These are phyloP conservation scores for Megalopta genalis DNA, from an alignment of 1,140 invertebrate genomes.

Conservation along the genomic window DNA sequence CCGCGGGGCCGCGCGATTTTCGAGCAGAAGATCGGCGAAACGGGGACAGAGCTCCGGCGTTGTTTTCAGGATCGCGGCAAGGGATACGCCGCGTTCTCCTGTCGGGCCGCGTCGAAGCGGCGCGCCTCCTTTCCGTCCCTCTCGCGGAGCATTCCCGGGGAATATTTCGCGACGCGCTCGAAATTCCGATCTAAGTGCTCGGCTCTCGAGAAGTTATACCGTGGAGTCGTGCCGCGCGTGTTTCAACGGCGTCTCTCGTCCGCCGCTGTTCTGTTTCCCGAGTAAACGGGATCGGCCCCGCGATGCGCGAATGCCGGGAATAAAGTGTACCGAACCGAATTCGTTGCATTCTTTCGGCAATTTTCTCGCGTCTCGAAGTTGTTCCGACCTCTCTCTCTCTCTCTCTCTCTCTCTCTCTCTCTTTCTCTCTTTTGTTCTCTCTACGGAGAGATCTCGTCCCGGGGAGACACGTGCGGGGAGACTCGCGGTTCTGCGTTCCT, in stretches of 20 bases:
- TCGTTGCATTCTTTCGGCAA: neutral
- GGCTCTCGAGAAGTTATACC: neutral
- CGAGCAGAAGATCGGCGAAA: too few species aligned
- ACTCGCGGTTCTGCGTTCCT: too few species aligned
- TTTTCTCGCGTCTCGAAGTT: neutral
- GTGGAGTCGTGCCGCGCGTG: neutral
- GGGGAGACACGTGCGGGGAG: too few species aligned
- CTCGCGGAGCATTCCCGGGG: neutral
- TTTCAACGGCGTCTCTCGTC: neutral
- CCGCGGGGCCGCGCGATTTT: too few species aligned
- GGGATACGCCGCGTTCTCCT: too few species aligned
- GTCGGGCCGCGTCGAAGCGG: neutral
- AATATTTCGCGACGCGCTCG: neutral
- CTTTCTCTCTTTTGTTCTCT: too few species aligned
- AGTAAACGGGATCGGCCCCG: neutral
- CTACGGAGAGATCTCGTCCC: too few species aligned
- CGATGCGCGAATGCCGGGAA: neutral
- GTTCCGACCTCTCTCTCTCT: too few species aligned
- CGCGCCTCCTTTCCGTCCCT: neutral
- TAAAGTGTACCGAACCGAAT: conserved; percentile 4
- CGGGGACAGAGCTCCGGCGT: too few species aligned
- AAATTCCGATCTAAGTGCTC: neutral
- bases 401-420: too few species aligned
- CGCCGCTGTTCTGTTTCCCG: neutral
- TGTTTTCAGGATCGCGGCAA: too few species aligned